Percentiles rank a stretch among this genome's conserved stretches.
Conservation (phyloP, 2,888 invertebrate species). For the Tipula unca region DNA sequence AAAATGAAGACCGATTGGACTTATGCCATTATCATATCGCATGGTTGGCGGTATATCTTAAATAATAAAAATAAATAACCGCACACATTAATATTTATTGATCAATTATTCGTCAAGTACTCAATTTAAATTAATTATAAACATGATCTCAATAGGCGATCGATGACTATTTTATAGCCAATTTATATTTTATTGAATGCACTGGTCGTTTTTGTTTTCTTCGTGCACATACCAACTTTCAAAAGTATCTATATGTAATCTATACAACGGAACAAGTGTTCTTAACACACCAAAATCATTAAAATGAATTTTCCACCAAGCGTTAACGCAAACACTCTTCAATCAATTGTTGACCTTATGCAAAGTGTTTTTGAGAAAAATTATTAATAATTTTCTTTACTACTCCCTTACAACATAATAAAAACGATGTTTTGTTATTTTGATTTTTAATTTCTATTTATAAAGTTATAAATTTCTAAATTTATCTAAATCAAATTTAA, state of each 20-base stretch:
- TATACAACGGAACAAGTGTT: neutral
- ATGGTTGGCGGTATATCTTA: too few relatives aligned
- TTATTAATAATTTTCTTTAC: neutral
- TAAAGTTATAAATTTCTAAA: neutral
- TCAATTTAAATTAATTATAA: neutral
- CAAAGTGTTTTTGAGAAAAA: neutral
- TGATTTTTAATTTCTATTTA: neutral
- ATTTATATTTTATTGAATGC: too few relatives aligned
- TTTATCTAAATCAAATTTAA: neutral
- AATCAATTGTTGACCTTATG: neutral
- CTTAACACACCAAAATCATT: neutral
- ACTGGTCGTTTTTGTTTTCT: too few relatives aligned
- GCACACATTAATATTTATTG: neutral
- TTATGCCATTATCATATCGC: too few relatives aligned
- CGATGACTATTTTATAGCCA: neutral
- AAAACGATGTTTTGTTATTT: neutral
- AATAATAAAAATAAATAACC: neutral
- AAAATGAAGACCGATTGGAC: too few relatives aligned
- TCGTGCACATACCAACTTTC: too few relatives aligned
- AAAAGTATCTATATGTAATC: neutral
- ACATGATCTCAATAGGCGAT: neutral
- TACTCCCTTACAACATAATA: too few relatives aligned
- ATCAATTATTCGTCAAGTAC: neutral
- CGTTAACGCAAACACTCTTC: neutral
- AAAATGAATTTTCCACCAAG: neutral